Percentiles rank a stretch among this genome's conserved stretches.
Conservation (phyloP, 2,113 vertebrate genomes). For the Galbula dea region DNA sequence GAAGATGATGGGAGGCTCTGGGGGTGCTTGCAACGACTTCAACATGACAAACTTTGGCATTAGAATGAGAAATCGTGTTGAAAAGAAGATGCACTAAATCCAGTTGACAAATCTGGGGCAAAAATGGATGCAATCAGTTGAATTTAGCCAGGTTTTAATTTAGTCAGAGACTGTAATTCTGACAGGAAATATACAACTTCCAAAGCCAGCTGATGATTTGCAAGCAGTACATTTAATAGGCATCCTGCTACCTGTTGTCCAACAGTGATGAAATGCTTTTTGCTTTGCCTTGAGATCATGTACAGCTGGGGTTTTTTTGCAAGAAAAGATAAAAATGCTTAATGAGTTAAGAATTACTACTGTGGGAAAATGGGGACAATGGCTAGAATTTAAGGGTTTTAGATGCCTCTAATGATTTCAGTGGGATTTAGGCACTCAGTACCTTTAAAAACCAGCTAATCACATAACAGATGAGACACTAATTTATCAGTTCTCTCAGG, state of each 20-base stretch:
- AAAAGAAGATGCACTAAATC: not conserved
- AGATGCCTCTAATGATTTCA: constrained; percentile 6
- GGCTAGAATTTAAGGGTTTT: constrained; percentile 5
- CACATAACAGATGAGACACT: not conserved
- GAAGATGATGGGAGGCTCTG: no score
- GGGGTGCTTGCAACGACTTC: no score
- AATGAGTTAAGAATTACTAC: not conserved
- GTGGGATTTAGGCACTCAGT: not conserved
- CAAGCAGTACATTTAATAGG: constrained; percentile 10
- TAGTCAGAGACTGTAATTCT: not conserved
- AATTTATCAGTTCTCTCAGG: not conserved
- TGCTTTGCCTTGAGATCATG: not conserved
- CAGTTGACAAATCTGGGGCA: not conserved
- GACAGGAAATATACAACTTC: not conserved
- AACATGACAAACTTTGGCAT: no score
- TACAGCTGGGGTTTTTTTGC: not conserved
- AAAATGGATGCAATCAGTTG: not conserved
- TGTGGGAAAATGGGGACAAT: not conserved
- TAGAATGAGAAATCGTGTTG: no score
- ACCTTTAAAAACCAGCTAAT: constrained; percentile 10
- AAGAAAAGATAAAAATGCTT: constrained; percentile 2
- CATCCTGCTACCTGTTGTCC: constrained; percentile 3
- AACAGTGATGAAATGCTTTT: not conserved
- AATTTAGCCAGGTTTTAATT: not conserved
- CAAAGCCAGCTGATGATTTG: not conserved